Conservation (phyloP, 2,797 vertebrate genomes). For the Tarsius wallacei region DNA sequence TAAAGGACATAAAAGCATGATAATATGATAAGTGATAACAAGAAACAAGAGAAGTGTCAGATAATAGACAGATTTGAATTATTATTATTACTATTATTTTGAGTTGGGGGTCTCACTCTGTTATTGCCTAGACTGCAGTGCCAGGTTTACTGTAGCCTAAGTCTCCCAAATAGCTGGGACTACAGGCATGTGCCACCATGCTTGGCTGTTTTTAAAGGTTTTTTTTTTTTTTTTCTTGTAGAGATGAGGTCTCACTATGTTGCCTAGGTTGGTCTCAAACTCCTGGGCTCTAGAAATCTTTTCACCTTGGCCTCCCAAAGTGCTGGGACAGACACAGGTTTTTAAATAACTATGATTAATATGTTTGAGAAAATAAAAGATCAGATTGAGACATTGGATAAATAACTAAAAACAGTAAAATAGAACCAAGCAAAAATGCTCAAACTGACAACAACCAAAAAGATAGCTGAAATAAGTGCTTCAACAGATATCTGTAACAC, state of each 20-base stretch:
- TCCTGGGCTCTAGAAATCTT: too few species aligned
- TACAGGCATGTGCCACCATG: too few species aligned
- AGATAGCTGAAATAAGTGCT: slow-evolving; percentile 1
- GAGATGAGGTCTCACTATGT: too few species aligned
- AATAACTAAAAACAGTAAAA: slow-evolving; percentile 46
- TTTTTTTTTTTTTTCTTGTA: too few species aligned
- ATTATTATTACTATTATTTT: too few species aligned
- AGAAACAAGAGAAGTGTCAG: neutral
- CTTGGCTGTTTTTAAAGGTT: too few species aligned
- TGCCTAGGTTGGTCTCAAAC: too few species aligned
- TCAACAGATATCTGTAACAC: slow-evolving; percentile 7
- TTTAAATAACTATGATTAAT: slow-evolving; percentile 17
- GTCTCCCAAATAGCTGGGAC: too few species aligned
- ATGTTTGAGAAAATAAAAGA: slow-evolving; percentile 61
- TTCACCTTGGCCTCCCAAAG: too few species aligned
- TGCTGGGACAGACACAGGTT: neutral
- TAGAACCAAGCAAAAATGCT: slow-evolving; percentile 34
- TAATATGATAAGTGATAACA: neutral
- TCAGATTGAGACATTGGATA: neutral
- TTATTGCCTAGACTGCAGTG: too few species aligned
- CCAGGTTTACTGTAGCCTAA: too few species aligned
- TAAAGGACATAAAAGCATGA: neutral
- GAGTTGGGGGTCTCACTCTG: too few species aligned
- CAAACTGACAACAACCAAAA: slow-evolving; percentile 9
- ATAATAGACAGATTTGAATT: neutral